Percentiles rank a stretch among this genome's conserved stretches.
Conservation (phyloP, 2,797 vertebrate genomes). For the Acestrorhynchus altus region DNA sequence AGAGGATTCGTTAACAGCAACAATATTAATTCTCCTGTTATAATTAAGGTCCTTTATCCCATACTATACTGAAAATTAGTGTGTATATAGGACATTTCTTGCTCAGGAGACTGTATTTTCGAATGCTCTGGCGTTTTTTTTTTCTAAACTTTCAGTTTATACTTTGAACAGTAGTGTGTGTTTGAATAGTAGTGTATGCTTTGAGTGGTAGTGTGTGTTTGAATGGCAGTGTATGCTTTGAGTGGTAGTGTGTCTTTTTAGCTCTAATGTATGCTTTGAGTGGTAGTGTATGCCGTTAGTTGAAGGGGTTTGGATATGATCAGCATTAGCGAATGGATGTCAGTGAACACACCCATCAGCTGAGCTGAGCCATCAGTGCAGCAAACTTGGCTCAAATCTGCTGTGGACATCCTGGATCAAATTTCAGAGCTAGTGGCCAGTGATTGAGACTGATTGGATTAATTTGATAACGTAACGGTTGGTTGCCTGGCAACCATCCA, state of each 20-base stretch:
- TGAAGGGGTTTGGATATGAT: neutral
- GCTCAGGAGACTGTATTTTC: too few species aligned
- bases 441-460: slow-evolving; percentile 70
- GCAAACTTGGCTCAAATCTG: slow-evolving; percentile 43
- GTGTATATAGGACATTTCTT: too few species aligned
- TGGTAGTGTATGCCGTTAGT: neutral
- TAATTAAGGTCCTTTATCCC: too few species aligned
- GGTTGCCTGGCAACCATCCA: slow-evolving; percentile 79
- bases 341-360: slow-evolving; percentile 1
- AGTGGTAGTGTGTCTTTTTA: neutral
- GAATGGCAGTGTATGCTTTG: too few species aligned
- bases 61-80: too few species aligned
- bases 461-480: slow-evolving; percentile 62
- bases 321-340: neutral
- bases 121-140: too few species aligned
- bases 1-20: too few species aligned
- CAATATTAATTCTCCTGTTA: too few species aligned
- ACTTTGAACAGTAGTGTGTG: too few species aligned
- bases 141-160: too few species aligned
- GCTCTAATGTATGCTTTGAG: neutral
- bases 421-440: slow-evolving; percentile 52
- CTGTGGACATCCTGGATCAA: slow-evolving; percentile 50
- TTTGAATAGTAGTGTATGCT: too few species aligned
- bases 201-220: too few species aligned
- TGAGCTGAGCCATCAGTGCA: slow-evolving; percentile 35